Conservation (phyloP, 2,888 invertebrate species). For the Caenorhabditis macrosperma region DNA sequence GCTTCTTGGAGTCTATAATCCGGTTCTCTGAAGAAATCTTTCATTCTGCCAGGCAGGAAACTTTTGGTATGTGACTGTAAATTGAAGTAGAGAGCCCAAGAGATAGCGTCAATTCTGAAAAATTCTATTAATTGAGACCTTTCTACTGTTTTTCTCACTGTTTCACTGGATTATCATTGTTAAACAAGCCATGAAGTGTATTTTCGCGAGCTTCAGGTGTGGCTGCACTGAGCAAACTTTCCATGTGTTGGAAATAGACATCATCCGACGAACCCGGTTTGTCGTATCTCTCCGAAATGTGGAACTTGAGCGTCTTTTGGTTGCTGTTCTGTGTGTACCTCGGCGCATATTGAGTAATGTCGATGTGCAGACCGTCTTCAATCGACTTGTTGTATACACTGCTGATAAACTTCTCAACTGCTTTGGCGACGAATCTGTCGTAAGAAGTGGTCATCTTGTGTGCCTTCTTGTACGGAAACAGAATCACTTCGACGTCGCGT, state of each 20-base stretch:
- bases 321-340: not conserved
- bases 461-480: conserved; percentile 5
- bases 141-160: not conserved
- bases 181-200: conserved; percentile 4
- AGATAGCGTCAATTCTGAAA: conserved; percentile 52
- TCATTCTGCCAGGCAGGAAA: conserved; percentile 27
- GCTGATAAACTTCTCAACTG: conserved; percentile 20
- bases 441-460: not conserved
- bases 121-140: not conserved
- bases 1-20: conserved; percentile 26
- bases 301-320: conserved; percentile 20
- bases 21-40: conserved; percentile 24
- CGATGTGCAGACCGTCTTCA: conserved; percentile 10
- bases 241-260: conserved; percentile 45
- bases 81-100: conserved; percentile 7
- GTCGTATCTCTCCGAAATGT: conserved; percentile 18
- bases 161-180: not conserved
- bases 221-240: not conserved
- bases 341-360: not conserved
- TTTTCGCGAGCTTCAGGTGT: not conserved
- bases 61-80: not conserved
- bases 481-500: not conserved
- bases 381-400: not conserved
- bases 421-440: not conserved
- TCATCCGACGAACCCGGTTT: not conserved